Evolutionary conservation across 2,113 vertebrate species (phyloP), one percentile per base, ranked within the genome.

Genomic region (Indicator indicator): DNA sequence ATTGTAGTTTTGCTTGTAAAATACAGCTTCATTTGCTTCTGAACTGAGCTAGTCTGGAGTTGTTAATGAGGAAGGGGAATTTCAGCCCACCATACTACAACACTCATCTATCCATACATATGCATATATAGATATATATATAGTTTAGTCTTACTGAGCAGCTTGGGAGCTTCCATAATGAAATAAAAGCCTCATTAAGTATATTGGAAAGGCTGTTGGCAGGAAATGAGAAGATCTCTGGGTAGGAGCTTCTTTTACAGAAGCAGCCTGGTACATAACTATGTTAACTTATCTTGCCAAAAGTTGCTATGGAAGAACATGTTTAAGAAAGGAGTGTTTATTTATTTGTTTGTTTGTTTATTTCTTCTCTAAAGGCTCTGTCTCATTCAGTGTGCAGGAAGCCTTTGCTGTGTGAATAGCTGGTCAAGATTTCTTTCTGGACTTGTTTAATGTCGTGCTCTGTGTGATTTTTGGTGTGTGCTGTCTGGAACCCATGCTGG

Each of bases 391-490:
- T 19, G 44, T 44, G 40, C 30, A 18, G 46, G 46, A 70, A 59
- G 9, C 0, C 0, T 3, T 88, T 58, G 36, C n/a, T 73, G 28
- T 13, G 5, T 46, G 19, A 86, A 38, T 33, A 72, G 11, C 7
- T 50, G 52, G 28, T 74, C 65, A 85, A 23, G 27, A 27, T 70
- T 86, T 65, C 27, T 42, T 79, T 74, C 42, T 81, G 38, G 26
- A 77, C n/a, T 84, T 16, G 18, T 44, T 71, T 44, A 83, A 1
- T 58, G 28, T 33, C 32, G 28, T 2, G 4, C 56, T 60, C 55
- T 54, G 19, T 13, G 5, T 0, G 3, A 9, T 2, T 55, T 79
- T 84, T 69, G 12, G 40, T 78, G 54, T 4, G 3, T 69, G 15
- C 54, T 64, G 5, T 42, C 48, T 90, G 44, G 40, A 90, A 23